Conservation (phyloP, 2,888 invertebrate genomes). For the Yponomeuta sedellus region DNA sequence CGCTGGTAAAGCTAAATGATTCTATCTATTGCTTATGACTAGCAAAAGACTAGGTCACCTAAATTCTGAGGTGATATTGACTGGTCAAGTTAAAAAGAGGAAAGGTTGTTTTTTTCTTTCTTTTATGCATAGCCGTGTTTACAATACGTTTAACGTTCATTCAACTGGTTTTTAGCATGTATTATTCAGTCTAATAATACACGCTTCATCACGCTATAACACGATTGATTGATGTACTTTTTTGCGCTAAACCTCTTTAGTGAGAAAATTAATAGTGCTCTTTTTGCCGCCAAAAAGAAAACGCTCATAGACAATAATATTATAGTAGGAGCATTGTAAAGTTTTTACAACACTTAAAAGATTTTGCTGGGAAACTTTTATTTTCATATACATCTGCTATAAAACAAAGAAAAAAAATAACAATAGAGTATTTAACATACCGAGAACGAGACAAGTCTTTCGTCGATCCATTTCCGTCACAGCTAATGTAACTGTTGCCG, state of each 20-base stretch:
- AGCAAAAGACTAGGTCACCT: not conserved
- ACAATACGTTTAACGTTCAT: conserved; percentile 9
- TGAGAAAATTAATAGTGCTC: not conserved
- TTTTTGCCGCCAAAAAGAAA: conserved; percentile 1
- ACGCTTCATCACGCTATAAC: conserved; percentile 1
- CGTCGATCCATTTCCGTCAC: conserved; percentile 63
- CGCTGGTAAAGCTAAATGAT: not conserved
- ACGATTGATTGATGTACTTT: not conserved
- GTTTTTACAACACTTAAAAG: not conserved
- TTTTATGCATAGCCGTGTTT: not conserved
- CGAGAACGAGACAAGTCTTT: conserved; percentile 58
- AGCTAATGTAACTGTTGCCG: conserved; percentile 50
- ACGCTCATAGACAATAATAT: not conserved
- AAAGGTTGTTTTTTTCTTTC: not conserved
- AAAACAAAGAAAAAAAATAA: conserved; percentile 19
- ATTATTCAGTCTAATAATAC: conserved; percentile 11
- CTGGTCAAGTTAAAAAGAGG: not conserved
- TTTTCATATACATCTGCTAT: not conserved
- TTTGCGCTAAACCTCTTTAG: not conserved
- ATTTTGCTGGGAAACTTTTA: not conserved
- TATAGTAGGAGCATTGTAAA: not conserved
- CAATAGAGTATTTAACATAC: conserved; percentile 39
- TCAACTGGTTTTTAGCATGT: not conserved
- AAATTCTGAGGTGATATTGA: not conserved
- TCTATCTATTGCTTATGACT: not conserved